Evolutionary conservation across 2,888 invertebrate genomes (phyloP), one percentile per base, ranked within the genome.

Genomic region (Cremastinae sp.): DNA sequence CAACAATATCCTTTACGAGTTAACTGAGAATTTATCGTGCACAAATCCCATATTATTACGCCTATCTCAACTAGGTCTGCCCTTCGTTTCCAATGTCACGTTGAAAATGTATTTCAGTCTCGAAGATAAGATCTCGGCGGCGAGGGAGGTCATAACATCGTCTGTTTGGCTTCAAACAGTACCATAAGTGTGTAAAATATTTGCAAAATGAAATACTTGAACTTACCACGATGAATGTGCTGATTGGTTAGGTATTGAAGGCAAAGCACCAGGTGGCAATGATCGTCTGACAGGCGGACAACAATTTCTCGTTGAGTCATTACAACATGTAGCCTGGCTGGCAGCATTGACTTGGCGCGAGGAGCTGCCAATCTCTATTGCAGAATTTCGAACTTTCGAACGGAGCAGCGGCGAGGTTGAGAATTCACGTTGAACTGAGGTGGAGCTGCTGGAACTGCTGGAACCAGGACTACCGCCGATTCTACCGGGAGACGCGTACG

Each of bases 251-350:
- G 87, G 84, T 78, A 89, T 87, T 9, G 87, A 71, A 0, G 88
- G 85, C 64, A 89, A 77, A 7, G 86, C 91, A 85, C 92, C 92
- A 77, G 92, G 91, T 65, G 92, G 92, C 81, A 92, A 90, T 14
- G 92, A 91, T 79, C 93, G 90, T 79, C 93, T 90, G 79, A 92
- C 91, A 78, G 92, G 91, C 78, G 92, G 91, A 81, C 93, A 92
- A 84, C 93, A 93, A 10, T 91, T 91, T 39, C 91, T 91, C 83
- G 81, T 75, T 83, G 78, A 75, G 83, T 87, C 69, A 85, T 84
- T 81, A 85, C 89, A 82, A 83, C 87, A 85, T 76, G 86, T 78
- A 80, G 84, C 74, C 39, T 83, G 83, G 68, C 80, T 83, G 12
- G 79, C 79, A 5, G 74, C 83, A 82, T 59, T 73, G 18, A 82